Evolutionary conservation across 1,140 invertebrate species (phyloP).

Genomic region (Zaprionus inermis): DNA sequence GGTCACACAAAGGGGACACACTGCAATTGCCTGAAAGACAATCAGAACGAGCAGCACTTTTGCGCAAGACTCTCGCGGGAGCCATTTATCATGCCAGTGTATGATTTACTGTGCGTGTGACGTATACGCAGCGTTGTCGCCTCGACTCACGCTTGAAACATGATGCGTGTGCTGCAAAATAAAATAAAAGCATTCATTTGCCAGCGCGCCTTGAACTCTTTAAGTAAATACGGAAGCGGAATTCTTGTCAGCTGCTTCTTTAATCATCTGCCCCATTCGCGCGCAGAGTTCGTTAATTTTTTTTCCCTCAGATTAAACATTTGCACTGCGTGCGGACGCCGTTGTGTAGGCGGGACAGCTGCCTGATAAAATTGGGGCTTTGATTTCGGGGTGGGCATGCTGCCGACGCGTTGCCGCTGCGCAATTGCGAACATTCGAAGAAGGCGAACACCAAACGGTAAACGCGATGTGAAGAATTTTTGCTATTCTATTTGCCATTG

Average conservation of each 20-base stretch:
- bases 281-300: slow-evolving; percentile 8
- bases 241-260: neutral
- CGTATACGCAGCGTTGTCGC: slow-evolving; percentile 33
- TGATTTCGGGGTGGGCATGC: slow-evolving; percentile 44
- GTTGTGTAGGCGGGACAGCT: slow-evolving; percentile 15
- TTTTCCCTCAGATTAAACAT: slow-evolving; percentile 1
- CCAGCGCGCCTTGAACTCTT: neutral
- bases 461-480: slow-evolving; percentile 53
- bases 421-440: slow-evolving; percentile 55
- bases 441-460: neutral
- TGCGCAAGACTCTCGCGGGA: slow-evolving; percentile 14
- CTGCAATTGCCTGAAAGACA: slow-evolving; percentile 24
- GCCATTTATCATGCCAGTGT: slow-evolving; percentile 43
- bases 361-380: slow-evolving; percentile 34
- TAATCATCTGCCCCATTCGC: neutral
- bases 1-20: slow-evolving; percentile 7
- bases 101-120: slow-evolving; percentile 44
- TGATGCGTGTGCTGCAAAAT: slow-evolving; percentile 1
- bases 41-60: slow-evolving; percentile 15
- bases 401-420: slow-evolving; percentile 1
- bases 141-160: neutral
- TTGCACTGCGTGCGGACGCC: neutral
- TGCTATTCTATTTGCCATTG: slow-evolving; percentile 64
- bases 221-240: neutral
- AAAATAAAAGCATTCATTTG: neutral